A percentile compares a stretch with the other conserved stretches of the same genome.
phyloP scores from a whole-genome alignment of 2,888 invertebrate species.

The Ditylenchus weischeri region DNA sequence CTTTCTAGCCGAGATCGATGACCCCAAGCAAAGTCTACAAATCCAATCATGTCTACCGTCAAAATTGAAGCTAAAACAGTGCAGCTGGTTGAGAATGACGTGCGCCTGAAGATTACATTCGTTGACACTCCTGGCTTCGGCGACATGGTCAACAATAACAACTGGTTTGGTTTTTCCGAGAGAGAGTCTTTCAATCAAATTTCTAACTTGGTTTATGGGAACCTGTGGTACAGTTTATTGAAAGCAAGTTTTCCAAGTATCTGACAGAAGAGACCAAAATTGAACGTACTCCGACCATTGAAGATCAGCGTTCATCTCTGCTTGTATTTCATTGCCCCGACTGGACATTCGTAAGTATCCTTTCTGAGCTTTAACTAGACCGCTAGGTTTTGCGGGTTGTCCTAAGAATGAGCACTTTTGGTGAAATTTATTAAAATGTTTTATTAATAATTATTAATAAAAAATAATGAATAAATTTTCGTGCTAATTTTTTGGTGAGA shows the following conservation, averaged over 20 bases:
- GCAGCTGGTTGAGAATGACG: conserved; percentile 91
- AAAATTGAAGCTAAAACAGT: conserved; percentile 87
- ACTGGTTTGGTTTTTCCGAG: conserved; percentile 70
- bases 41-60: conserved; percentile 27
- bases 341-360: conserved; percentile 72
- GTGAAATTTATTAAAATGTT: too few species aligned
- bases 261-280: conserved; percentile 94
- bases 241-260: conserved; percentile 91
- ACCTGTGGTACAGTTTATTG: conserved; percentile 93
- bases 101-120: conserved; percentile 88
- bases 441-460: too few species aligned
- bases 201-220: conserved; percentile 72
- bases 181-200: background rate
- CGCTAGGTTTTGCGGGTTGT: too few species aligned
- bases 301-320: conserved; percentile 95
- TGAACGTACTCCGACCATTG: conserved; percentile 75
- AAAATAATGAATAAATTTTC: too few species aligned
- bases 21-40: conserved; percentile 24
- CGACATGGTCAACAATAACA: conserved; percentile 96
- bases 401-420: too few species aligned
- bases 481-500: too few species aligned
- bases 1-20: conserved; percentile 96
- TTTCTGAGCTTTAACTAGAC: too few species aligned
- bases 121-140: conserved; percentile 92
- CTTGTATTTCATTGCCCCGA: conserved; percentile 95